Evolutionary conservation across 2,113 vertebrate genomes (phyloP), one percentile per base, ranked within the genome.

Genomic region (Alces alces): DNA sequence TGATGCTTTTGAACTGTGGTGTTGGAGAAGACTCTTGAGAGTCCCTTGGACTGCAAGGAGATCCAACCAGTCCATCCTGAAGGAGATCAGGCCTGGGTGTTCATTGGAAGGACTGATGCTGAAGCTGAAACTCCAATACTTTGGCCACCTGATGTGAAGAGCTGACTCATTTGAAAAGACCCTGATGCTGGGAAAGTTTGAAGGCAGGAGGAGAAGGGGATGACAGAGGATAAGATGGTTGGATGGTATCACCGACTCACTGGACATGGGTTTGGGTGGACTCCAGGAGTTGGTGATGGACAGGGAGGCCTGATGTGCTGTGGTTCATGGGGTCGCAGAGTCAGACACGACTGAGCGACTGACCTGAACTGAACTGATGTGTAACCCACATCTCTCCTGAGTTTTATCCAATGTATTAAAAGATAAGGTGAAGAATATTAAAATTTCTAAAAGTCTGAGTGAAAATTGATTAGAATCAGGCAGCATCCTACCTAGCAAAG

Each of bases 291-390:
- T 64, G 15, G 16, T 64, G 61, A n/a, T 64, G 7, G 15, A 64
- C 61, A 17, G 61, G 30, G 15, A 64, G 16, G 15, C 30, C 61
- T n/a, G 30, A 30, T 2, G 0, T 30, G 28, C 60, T 61, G 28
- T 1, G 7, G 28, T 33, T 6, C 28, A 33, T 7, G 28, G 28
- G 14, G 60, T 61, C 28, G 3, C 14, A 61, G 28, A 61, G 60
- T 33, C 0, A 1, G 60, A 61, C 30, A 33, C 0, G 30, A 61
- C 64, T 70, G 64, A 70, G 64, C 0, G 4, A 64, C 15, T 64
- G 61, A 33, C 19, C 33, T n/a, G 61, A 66, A n/a, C 16, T 11
- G 64, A 66, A 66, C 17, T 36, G 8, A 66, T 66, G 4, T 36
- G n/a, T 11, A 36, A 39, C 64, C 3, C 27, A 86, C 30, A 47